Base-by-base conservation (phyloP, 2,888 invertebrate genomes). In the Leucophenga montana region DNA sequence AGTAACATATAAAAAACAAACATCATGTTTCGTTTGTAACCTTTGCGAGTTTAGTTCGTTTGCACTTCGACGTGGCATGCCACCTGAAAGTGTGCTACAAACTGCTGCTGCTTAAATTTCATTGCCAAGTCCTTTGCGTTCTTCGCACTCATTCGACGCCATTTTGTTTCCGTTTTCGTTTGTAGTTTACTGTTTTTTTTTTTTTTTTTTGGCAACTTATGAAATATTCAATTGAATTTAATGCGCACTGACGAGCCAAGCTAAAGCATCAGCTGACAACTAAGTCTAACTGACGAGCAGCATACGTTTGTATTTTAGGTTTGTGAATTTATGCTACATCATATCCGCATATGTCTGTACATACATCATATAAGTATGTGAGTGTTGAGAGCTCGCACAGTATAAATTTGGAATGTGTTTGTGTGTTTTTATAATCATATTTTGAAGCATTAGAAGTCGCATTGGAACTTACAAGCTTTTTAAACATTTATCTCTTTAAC, bases 171-270 rank as follows among this genome's bases (percentile, higher is more conserved):
- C 16, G 18, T 13, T 48, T 48, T 44, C 13, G 20, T 70, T 64
- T 48, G 57, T 66, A 66, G 11, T 65, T 73, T 46, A 18, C 48
- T n/a, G 11, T 65, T 73, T 46, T 31, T 57, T n/a, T 50, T 44
- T 44, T 54, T 61, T 27, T 31, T 78, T 78, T 76, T 76, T 77
- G 77, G 75, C 76, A 78, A 73, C 75, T 83, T 79, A 78, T 81
- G 75, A 81, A 83, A 83, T 78, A 83, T 83, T 78, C 78, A 79
- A 83, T 83, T 78, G 83, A 79, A 83, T 77, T 80, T 78, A 80
- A 78, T 78, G 78, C 61, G 61, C 44, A 9, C 18, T 39, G 44
- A 61, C 16, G 33, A 16, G 61, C 61, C 39, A 61, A 61, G 39
- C 9, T 61, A 27, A 39, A 33, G 6, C 57, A 57, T 57, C 8